Evolutionary conservation across 2,888 invertebrate species (phyloP).

Genomic region (Panzeria rudis): DNA sequence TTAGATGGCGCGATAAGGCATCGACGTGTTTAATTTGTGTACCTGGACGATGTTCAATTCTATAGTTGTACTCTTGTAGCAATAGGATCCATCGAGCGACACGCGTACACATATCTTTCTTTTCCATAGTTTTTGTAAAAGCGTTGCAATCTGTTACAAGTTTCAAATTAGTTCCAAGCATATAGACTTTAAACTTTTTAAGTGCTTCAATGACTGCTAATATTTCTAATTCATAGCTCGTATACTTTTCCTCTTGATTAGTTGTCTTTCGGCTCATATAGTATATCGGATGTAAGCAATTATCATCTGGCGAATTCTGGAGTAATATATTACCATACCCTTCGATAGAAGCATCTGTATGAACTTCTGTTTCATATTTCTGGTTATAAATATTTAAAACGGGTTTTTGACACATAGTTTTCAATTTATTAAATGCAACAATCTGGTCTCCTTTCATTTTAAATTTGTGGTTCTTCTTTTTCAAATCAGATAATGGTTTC

Average conservation of each 20-base stretch:
- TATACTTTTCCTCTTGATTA: slow-evolving; percentile 56
- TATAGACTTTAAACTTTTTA: slow-evolving; percentile 74
- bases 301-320: slow-evolving; percentile 64
- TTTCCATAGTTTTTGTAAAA: slow-evolving; percentile 67
- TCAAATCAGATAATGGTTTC: slow-evolving; percentile 72
- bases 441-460: slow-evolving; percentile 68
- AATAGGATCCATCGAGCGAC: slow-evolving; percentile 74
- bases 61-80: slow-evolving; percentile 73
- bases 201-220: slow-evolving; percentile 74
- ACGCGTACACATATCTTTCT: slow-evolving; percentile 67
- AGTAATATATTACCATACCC: slow-evolving; percentile 68
- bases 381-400: slow-evolving; percentile 68
- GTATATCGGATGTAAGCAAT: slow-evolving; percentile 65
- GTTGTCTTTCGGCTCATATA: slow-evolving; percentile 69
- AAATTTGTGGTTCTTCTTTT: slow-evolving; percentile 72
- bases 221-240: slow-evolving; percentile 75
- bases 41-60: slow-evolving; percentile 73
- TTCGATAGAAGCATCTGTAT: slow-evolving; percentile 70
- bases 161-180: slow-evolving; percentile 66
- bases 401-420: slow-evolving; percentile 58
- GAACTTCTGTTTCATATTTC: slow-evolving; percentile 66
- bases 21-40: too few relatives aligned
- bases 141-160: slow-evolving; percentile 68
- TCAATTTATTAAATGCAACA: slow-evolving; percentile 71
- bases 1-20: too few relatives aligned